phyloP scores from a whole-genome alignment of 1,140 invertebrate genomes.

The Temnothorax curvispinosus region DNA sequence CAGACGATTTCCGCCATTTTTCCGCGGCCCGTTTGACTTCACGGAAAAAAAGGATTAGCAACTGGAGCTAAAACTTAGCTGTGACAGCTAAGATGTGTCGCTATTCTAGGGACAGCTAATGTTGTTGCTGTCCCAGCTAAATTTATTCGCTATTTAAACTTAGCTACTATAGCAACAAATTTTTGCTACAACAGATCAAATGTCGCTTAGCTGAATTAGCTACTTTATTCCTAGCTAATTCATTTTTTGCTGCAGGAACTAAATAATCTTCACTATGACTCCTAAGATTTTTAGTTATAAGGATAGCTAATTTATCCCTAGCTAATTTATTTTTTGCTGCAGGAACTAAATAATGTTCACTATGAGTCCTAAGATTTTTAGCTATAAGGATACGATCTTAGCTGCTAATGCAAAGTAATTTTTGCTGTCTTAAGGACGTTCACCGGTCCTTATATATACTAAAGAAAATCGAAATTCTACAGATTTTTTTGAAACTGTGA shows the following conservation, averaged over 20 bases:
- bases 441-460: too few species aligned
- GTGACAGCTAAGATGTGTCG: background rate
- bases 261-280: background rate
- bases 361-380: background rate
- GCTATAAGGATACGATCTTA: background rate
- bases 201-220: background rate
- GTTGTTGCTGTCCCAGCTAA: background rate
- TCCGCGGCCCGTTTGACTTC: too few species aligned
- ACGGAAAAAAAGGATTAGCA: conserved; percentile 1
- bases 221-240: too few species aligned
- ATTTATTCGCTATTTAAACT: background rate
- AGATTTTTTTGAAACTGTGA: too few species aligned
- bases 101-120: background rate
- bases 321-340: background rate
- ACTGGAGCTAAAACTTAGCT: background rate
- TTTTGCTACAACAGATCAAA: background rate
- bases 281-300: background rate
- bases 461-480: too few species aligned
- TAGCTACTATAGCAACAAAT: background rate
- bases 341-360: background rate
- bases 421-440: too few species aligned
- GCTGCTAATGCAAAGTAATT: background rate
- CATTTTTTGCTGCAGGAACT: background rate
- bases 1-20: too few species aligned
- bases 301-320: too few species aligned